Conservation (phyloP, 2,888 invertebrate genomes). For the Julus scanicus region DNA sequence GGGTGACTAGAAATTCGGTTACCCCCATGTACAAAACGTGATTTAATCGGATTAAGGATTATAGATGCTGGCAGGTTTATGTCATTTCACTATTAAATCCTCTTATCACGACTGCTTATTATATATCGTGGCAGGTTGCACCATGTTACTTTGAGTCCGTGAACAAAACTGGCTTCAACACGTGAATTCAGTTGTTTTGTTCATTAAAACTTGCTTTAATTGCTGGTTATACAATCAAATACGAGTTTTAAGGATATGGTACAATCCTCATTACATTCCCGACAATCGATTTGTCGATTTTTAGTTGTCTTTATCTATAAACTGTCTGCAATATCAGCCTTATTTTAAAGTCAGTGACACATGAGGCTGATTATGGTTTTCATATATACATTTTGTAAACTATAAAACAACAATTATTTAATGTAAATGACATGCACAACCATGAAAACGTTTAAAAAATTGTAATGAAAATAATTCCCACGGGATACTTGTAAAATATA, state of each 20-base stretch:
- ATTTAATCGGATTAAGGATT: constrained; percentile 33
- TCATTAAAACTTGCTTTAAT: not conserved
- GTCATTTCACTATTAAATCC: not conserved
- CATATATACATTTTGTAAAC: too few relatives aligned
- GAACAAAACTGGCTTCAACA: not conserved
- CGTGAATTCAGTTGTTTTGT: not conserved
- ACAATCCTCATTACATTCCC: too few relatives aligned
- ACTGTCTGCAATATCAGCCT: not conserved
- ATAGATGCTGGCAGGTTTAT: not conserved
- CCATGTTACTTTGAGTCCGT: not conserved
- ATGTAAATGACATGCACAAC: not conserved
- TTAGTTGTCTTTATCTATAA: not conserved
- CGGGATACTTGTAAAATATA: not conserved
- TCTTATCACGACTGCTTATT: not conserved
- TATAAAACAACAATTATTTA: too few relatives aligned
- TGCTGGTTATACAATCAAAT: not conserved
- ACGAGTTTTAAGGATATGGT: too few relatives aligned
- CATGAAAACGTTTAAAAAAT: not conserved
- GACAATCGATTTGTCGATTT: too few relatives aligned
- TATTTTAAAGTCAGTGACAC: not conserved
- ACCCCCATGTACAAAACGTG: not conserved
- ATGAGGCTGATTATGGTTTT: too few relatives aligned
- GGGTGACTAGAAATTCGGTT: not conserved
- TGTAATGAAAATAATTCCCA: not conserved
- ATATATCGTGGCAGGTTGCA: not conserved